These are phyloP conservation scores for Pandion haliaetus DNA, from an alignment of 2,113 vertebrate genomes.

Conservation along the genomic window DNA sequence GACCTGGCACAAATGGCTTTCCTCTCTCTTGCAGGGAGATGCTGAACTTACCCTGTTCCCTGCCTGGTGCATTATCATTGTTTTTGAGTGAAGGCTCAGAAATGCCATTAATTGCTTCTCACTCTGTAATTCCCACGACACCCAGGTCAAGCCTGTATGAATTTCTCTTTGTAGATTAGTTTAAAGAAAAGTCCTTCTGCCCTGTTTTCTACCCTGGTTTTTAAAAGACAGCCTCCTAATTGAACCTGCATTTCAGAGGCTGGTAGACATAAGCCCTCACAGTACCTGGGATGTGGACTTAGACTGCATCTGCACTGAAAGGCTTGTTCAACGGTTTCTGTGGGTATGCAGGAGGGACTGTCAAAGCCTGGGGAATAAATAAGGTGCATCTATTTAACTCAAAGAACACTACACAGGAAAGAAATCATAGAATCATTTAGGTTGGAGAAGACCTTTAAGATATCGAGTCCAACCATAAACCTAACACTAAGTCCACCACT, in stretches of 20 bases:
- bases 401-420: background rate
- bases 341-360: background rate
- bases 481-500: background rate
- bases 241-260: background rate
- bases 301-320: background rate
- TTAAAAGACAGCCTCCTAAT: background rate
- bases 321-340: background rate
- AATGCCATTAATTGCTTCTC: slow-evolving; percentile 47
- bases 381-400: background rate
- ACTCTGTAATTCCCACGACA: slow-evolving; percentile 5
- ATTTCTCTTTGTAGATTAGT: slow-evolving; percentile 33
- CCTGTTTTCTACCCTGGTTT: slow-evolving; percentile 58
- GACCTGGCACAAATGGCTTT: background rate
- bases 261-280: background rate
- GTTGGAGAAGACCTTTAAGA: background rate
- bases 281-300: background rate
- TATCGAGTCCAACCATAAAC: background rate
- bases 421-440: background rate
- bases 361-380: background rate
- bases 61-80: background rate
- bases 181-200: slow-evolving; percentile 25
- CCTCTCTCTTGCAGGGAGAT: background rate
- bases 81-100: slow-evolving; percentile 18
- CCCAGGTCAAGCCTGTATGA: background rate
- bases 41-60: background rate